Evolutionary conservation across 2,113 vertebrate species (phyloP).

Genomic region (Rafetus swinhoei): DNA sequence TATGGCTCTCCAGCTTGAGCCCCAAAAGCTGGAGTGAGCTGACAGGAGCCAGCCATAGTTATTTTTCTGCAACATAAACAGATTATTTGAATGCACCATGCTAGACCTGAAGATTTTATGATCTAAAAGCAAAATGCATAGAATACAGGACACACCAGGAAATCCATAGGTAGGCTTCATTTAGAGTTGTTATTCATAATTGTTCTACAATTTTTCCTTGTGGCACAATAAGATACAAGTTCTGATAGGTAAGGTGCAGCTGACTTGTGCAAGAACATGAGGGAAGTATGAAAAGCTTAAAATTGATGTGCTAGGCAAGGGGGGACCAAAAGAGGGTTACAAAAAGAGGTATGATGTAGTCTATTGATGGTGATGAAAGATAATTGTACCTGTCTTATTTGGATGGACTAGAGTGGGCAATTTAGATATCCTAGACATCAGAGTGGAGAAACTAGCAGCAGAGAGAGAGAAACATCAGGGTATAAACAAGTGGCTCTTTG

Average conservation of each 20-base stretch:
- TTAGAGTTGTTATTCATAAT: neutral
- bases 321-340: neutral
- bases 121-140: neutral
- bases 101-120: neutral
- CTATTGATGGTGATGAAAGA: neutral
- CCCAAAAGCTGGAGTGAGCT: neutral
- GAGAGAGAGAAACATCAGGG: neutral
- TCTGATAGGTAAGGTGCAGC: neutral
- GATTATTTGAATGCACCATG: neutral
- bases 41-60: neutral
- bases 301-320: neutral
- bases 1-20: neutral
- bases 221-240: neutral
- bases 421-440: neutral
- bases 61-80: neutral
- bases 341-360: neutral
- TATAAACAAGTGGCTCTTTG: neutral
- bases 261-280: neutral
- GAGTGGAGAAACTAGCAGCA: neutral
- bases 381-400: neutral
- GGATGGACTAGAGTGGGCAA: neutral
- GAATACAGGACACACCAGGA: neutral
- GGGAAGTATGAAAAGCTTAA: neutral
- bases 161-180: neutral
- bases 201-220: neutral